Evolutionary conservation across 2,888 invertebrate species (phyloP), one percentile per base, ranked within the genome.

Genomic region (Amphimallon solstitiale): DNA sequence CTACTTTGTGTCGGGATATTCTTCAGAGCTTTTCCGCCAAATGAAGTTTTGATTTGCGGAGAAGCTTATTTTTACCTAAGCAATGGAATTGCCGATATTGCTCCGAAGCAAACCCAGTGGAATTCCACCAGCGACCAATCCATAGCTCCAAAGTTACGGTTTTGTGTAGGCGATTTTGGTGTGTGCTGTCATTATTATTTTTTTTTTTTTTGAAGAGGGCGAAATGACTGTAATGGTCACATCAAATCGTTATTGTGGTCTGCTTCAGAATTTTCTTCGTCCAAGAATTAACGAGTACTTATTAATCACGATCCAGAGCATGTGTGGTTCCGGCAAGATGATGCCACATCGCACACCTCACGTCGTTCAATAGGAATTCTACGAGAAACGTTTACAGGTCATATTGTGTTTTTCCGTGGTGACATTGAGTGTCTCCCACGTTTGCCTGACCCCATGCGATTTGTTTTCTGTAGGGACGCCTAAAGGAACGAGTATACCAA

Each of bases 381-480:
- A 2, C 23, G 23, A 23, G 23, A 23, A 23, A 23, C 5, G 5
- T 23, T 48, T 69, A 68, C 70, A 56, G 64, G 67, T 59, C 61
- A 35, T 37, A 12, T 70, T 34, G 56, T 70, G 34, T 70, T 49
- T n/a, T 56, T 54, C 49, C 48, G 56, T 49, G 62, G 56, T 40
- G 46, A 45, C 1, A 45, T 45, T 45, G 46, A 15, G 10, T 45
- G 46, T 1, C 2, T 15, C 9, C 46, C 46, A 2, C 46, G n/a
- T n/a, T n/a, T n/a, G n/a, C n/a, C n/a, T 48, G 15, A 7, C 48
- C 2, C 63, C 59, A 46, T 70, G 70, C 43, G 63, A 67, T 51
- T 67, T 69, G 48, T 64, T 7, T 48, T n/a, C n/a, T n/a, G n/a
- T n/a, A n/a, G n/a, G n/a, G n/a, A n/a, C n/a, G 15, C 10, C 12